phyloP scores from a whole-genome alignment of 2,113 vertebrate species.

The Callorhinus ursinus region DNA sequence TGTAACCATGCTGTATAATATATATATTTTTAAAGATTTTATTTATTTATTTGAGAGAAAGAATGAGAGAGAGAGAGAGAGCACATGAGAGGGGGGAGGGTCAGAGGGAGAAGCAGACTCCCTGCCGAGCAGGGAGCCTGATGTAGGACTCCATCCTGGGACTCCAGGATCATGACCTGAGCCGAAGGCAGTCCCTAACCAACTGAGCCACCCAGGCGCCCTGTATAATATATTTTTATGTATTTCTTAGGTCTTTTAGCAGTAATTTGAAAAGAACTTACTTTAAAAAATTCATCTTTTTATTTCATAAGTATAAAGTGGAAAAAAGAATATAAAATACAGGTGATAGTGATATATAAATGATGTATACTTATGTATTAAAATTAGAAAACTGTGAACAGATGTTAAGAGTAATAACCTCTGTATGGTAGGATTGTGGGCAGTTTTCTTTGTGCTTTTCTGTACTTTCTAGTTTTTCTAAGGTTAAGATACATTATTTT shows the following conservation, averaged over 20 bases:
- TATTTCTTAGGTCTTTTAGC: constrained; percentile 16
- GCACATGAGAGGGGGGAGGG: no score
- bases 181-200: no score
- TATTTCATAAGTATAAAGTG: not conserved
- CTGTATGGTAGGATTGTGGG: not conserved
- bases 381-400: constrained; percentile 31
- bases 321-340: not conserved
- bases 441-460: not conserved
- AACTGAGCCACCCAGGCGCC: no score
- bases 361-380: not conserved
- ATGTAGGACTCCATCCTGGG: no score
- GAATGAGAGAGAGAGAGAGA: no score
- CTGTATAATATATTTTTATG: not conserved
- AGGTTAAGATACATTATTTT: not conserved
- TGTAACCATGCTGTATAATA: not conserved
- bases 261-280: constrained; percentile 7
- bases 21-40: not conserved
- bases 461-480: not conserved
- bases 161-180: no score
- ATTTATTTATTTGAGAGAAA: no score
- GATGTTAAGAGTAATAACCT: not conserved
- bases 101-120: no score
- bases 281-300: constrained; percentile 31
- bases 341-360: not conserved
- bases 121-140: no score